Evolutionary conservation across 1,140 invertebrate genomes (phyloP), one percentile per base, ranked within the genome.

Genomic region (Drosophila ambigua): DNA sequence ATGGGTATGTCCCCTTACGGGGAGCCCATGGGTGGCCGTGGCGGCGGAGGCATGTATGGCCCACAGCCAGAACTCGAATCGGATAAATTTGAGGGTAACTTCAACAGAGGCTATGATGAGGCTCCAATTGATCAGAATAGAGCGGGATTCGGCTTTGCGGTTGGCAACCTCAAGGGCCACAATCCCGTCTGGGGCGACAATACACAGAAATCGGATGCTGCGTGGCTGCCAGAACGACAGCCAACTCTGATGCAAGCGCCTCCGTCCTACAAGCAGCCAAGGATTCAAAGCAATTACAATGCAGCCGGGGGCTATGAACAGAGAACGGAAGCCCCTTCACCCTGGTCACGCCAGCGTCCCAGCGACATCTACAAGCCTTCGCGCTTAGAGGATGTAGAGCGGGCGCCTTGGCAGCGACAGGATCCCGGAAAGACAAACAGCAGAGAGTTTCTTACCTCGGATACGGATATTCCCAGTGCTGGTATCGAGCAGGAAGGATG

Each of bases 151-250:
- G 50, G 44, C 4, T 87, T 85, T 2, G 59, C 71, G 5, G 78
- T 85, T 15, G 78, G 65, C 13, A 64, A 87, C 50, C 58, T 85
- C 0, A 82, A 82, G 11, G 69, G 81, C 24, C 66, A 4, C n/a
- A 41, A 54, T 23, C 28, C 13, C 4, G 60, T 59, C 28, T 72
- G 63, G 72, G 55, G 20, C 8, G 23, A 49, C 4, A 77, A 57
- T 5, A 73, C 44, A 0, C 57, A 57, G 7, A 66, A 24, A n/a
- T 0, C 23, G 0, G 54, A 72, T 20, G 6, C 45, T 4, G 28
- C 28, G n/a, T 65, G 69, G 59, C 23, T 15, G 11, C 23, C 50
- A n/a, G 55, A 63, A 13, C 71, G 76, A 1, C 69, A 73, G 11
- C 41, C n/a, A 1, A 58, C 53, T 43, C 24, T 16, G 4, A 16